Percentiles rank a stretch among this genome's conserved stretches.
Evolutionary conservation across 2,797 vertebrate species (phyloP).

Genomic region (Distichodus sexfasciatus): DNA sequence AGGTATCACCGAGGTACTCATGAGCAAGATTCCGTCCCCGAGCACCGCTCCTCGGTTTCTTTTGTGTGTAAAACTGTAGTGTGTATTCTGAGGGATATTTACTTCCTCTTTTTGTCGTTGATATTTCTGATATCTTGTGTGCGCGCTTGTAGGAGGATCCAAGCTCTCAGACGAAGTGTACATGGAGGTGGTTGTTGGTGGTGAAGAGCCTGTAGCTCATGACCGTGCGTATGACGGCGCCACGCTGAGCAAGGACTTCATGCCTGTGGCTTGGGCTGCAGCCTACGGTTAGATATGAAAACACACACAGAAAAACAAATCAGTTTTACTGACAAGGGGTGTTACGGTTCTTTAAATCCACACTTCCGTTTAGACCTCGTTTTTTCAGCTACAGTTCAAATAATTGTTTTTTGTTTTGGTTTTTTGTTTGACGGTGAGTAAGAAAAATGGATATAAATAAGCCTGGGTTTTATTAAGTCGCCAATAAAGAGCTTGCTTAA

Average conservation of each 20-base stretch:
- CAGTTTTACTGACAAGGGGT: neutral
- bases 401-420: no score
- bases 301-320: constrained; percentile 22
- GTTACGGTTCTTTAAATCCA: no score
- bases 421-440: no score
- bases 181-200: constrained; percentile 92
- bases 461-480: no score
- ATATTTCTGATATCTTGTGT: constrained; percentile 35
- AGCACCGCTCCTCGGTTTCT: no score
- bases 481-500: no score
- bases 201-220: constrained; percentile 84
- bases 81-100: no score
- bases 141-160: constrained; percentile 76
- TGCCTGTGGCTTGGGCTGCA: constrained; percentile 91
- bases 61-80: no score
- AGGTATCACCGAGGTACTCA: no score
- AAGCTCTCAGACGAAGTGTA: constrained; percentile 92
- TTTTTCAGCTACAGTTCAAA: neutral
- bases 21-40: no score
- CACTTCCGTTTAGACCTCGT: no score
- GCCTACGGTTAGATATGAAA: constrained; percentile 82
- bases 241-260: constrained; percentile 89
- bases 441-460: no score
- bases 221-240: constrained; percentile 84
- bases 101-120: neutral